Evolutionary conservation across 2,113 vertebrate genomes (phyloP).

Genomic region (Columbina picui): DNA sequence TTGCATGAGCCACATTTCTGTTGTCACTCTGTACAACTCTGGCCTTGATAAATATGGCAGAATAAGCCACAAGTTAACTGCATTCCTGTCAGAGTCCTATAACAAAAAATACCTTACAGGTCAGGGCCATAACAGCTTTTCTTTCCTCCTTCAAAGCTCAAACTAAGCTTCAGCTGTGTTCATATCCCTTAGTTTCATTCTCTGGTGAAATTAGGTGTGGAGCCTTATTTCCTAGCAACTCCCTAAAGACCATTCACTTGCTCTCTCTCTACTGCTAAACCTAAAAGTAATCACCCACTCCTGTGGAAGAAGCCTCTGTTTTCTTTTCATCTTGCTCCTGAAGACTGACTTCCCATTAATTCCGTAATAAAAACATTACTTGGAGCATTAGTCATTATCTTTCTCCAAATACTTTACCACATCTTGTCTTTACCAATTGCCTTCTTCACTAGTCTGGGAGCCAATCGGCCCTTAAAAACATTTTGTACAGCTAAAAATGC

Average conservation of each 20-base stretch:
- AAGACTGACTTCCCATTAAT: neutral
- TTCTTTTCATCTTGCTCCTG: neutral
- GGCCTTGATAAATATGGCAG: neutral
- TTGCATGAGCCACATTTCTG: neutral
- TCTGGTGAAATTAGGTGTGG: neutral
- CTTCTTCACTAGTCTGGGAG: neutral
- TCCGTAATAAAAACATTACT: neutral
- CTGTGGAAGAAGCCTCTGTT: neutral
- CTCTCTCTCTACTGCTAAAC: neutral
- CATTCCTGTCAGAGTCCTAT: neutral
- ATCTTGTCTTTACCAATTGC: neutral
- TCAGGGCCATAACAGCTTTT: neutral
- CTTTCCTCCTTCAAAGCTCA: neutral
- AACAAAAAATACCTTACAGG: neutral
- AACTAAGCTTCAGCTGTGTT: neutral
- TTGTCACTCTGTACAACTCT: neutral
- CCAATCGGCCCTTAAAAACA: neutral
- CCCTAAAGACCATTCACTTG: neutral
- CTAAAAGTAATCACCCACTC: neutral
- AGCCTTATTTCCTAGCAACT: neutral
- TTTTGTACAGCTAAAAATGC: neutral
- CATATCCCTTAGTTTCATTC: neutral
- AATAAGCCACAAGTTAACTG: neutral
- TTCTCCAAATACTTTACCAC: neutral
- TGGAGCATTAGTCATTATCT: neutral